Evolutionary conservation across 2,113 vertebrate genomes (phyloP).

Genomic region (Osmerus eperlanus): DNA sequence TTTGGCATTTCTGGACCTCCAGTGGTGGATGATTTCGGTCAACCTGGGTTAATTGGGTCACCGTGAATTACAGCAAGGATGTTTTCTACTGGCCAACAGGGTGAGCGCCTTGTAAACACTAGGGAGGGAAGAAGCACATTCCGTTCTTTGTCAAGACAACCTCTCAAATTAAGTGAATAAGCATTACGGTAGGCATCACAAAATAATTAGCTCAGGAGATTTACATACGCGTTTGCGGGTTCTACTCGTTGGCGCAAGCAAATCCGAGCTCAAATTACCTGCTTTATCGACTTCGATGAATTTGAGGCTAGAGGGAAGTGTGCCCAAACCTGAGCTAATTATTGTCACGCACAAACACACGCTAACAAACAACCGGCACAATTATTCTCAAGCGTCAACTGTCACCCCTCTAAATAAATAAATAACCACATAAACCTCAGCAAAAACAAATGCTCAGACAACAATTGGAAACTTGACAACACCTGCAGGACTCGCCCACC

Average conservation of each 20-base stretch:
- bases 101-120: slow-evolving; percentile 34
- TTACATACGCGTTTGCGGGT: neutral
- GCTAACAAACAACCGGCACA: neutral
- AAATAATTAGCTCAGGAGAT: slow-evolving; percentile 3
- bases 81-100: slow-evolving; percentile 17
- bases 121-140: neutral
- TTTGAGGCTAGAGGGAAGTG: neutral
- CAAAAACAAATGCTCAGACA: no score
- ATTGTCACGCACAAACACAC: neutral
- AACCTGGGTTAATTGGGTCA: neutral
- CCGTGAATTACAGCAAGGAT: neutral
- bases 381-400: neutral
- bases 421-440: no score
- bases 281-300: neutral
- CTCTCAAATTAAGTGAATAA: slow-evolving; percentile 3
- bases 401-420: no score
- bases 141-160: slow-evolving; percentile 1
- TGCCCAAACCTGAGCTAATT: slow-evolving; percentile 5
- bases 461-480: no score
- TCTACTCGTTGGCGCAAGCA: neutral
- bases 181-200: slow-evolving; percentile 1
- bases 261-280: neutral
- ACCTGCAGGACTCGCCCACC: no score
- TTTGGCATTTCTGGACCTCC: neutral
- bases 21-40: neutral